Evolutionary conservation across 2,888 invertebrate genomes (phyloP).

Genomic region (Caenorhabditis sp.): DNA sequence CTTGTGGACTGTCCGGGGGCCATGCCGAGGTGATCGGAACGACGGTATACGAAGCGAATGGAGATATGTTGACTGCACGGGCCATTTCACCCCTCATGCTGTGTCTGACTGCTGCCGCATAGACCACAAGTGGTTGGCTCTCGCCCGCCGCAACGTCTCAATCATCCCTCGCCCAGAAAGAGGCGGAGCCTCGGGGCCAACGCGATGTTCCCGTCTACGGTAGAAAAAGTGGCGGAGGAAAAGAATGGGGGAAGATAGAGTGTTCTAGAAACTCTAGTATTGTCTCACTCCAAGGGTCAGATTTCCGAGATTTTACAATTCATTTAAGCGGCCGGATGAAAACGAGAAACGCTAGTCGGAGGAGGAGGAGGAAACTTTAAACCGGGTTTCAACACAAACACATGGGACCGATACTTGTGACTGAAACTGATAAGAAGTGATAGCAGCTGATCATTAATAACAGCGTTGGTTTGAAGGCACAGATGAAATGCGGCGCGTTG

Average conservation of each 20-base stretch:
- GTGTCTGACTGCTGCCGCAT: slow-evolving; percentile 54
- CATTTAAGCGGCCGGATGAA: slow-evolving; percentile 4
- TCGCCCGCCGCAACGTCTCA: slow-evolving; percentile 52
- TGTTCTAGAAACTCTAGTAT: slow-evolving; percentile 28
- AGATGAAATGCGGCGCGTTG: too few species aligned
- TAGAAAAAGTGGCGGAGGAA: slow-evolving; percentile 43
- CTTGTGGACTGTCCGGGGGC: slow-evolving; percentile 44
- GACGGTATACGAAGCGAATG: slow-evolving; percentile 61
- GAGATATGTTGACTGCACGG: slow-evolving; percentile 61
- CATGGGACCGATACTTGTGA: too few species aligned
- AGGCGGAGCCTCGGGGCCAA: slow-evolving; percentile 40
- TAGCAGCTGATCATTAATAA: too few species aligned
- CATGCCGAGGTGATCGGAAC: slow-evolving; percentile 59
- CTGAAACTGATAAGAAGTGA: too few species aligned
- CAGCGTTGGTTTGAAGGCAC: too few species aligned
- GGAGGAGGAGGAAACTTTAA: too few species aligned
- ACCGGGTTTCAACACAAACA: too few species aligned
- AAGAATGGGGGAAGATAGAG: slow-evolving; percentile 15
- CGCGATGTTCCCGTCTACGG: slow-evolving; percentile 56
- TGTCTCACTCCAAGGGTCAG: slow-evolving; percentile 18
- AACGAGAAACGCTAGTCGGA: too few species aligned
- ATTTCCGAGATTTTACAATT: slow-evolving; percentile 18
- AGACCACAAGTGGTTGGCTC: slow-evolving; percentile 59
- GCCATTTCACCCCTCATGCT: slow-evolving; percentile 61
- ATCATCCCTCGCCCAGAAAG: slow-evolving; percentile 54